Evolutionary conservation across 1,140 invertebrate species (phyloP), one percentile per base, ranked within the genome.

Genomic region (Drosophila quadrilineata): DNA sequence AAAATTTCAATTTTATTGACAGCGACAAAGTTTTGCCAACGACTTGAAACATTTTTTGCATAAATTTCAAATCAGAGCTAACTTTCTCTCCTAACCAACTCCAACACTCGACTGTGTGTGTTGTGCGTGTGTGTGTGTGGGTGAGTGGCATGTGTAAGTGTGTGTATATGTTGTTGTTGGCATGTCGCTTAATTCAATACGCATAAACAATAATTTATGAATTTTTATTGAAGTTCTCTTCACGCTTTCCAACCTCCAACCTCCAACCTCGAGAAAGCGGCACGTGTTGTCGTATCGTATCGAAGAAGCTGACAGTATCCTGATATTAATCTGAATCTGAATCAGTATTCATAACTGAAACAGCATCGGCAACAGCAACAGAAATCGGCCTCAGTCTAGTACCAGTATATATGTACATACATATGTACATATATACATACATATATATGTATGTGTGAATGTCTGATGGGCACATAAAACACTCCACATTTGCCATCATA

Each of bases 181-280:
- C 31, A 19, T 56, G 52, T 36, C 46, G 60, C 66, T 57, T 70
- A 70, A 70, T 70, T 70, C 67, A 70, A 70, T 70, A 70, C 60
- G 53, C 46, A 70, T 70, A 59, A 65, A 59, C 54, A 70, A 70
- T 70, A 59, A 70, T 70, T 70, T 70, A 70, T 70, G 62, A 53
- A 65, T 70, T 70, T 65, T 70, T 66, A 70, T 70, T 65, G 62
- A 65, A 66, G 66, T 54, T 57, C 31, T 26, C 49, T n/a, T n/a
- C n/a, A n/a, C n/a, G n/a, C n/a, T n/a, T n/a, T n/a, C n/a, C n/a
- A n/a, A n/a, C n/a, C n/a, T n/a, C n/a, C n/a, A n/a, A n/a, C n/a
- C n/a, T n/a, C n/a, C n/a, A n/a, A n/a, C n/a, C n/a, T n/a, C n/a
- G n/a, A n/a, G 12, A 29, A 10, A 9, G 16, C 16, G 50, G 16